phyloP scores from a whole-genome alignment of 2,888 invertebrate genomes.

The Macrophya annulata region DNA sequence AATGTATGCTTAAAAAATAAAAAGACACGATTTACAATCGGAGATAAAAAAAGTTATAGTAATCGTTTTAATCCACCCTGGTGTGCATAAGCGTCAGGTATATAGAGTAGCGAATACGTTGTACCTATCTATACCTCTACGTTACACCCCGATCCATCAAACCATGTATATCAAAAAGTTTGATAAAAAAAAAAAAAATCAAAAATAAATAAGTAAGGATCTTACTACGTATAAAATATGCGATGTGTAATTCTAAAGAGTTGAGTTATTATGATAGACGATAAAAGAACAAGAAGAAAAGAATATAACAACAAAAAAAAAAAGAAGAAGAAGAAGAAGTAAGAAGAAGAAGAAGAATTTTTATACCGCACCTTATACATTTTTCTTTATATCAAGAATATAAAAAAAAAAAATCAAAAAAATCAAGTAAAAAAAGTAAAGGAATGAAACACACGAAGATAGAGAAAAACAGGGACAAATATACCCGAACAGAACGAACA shows the following conservation, averaged over 20 bases:
- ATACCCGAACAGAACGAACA: not conserved
- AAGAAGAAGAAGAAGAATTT: not conserved
- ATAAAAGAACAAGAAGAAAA: not conserved
- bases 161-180: not conserved
- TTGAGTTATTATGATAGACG: not conserved
- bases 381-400: not conserved
- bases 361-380: not conserved
- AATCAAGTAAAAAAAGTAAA: not conserved
- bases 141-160: conserved; percentile 38
- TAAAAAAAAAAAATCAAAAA: not conserved
- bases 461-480: not conserved
- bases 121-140: not conserved
- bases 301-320: not conserved
- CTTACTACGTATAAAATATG: not conserved
- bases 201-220: not conserved
- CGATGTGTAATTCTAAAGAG: not conserved
- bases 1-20: no score
- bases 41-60: not conserved
- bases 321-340: no score
- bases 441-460: not conserved
- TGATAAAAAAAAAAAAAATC: not conserved
- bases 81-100: not conserved
- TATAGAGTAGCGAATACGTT: not conserved
- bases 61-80: conserved; percentile 18
- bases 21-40: not conserved